Conservation (phyloP, 2,113 vertebrate species). For the Penelope pileata region DNA sequence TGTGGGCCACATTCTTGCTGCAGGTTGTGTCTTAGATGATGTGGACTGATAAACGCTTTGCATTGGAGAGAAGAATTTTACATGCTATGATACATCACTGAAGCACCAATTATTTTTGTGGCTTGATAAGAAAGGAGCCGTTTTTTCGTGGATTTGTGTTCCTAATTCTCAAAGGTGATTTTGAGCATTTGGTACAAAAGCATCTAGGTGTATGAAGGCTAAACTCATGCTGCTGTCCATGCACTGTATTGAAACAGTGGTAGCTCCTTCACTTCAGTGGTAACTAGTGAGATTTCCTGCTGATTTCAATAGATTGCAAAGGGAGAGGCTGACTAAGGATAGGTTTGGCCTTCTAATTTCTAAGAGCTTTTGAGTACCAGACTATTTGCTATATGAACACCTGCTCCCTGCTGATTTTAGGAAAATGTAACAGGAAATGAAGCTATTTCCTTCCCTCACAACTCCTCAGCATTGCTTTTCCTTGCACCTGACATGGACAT, state of each 20-base stretch:
- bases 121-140: neutral
- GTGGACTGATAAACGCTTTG: neutral
- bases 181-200: neutral
- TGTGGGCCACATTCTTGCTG: neutral
- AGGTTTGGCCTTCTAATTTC: neutral
- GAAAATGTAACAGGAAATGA: neutral
- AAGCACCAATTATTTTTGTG: neutral
- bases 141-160: neutral
- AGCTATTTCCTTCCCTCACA: neutral
- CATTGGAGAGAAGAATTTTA: neutral
- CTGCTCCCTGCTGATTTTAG: neutral
- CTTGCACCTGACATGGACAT: neutral
- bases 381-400: neutral
- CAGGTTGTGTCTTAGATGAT: fast-evolving
- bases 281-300: neutral
- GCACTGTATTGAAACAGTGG: neutral
- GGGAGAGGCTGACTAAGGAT: neutral
- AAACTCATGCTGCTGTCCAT: neutral
- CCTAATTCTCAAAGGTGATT: neutral
- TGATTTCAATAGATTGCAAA: neutral
- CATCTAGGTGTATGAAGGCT: neutral
- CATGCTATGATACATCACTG: neutral
- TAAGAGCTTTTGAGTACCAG: neutral
- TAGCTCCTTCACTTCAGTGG: neutral
- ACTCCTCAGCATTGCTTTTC: neutral